These are phyloP conservation scores for Physella acuta DNA, from an alignment of 1,140 invertebrate species.

Conservation along the genomic window DNA sequence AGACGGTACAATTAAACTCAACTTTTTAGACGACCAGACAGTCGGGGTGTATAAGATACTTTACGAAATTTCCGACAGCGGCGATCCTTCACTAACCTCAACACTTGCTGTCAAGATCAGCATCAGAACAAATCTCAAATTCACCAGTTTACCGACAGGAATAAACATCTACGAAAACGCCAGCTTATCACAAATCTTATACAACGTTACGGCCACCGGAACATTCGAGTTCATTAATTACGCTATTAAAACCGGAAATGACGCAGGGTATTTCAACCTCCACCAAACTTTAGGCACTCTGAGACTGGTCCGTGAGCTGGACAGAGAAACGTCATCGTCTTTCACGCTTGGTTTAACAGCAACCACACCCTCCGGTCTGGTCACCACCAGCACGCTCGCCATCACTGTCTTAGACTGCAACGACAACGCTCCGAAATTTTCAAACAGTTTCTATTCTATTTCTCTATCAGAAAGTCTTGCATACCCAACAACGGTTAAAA, in stretches of 20 bases:
- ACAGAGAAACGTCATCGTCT: slow-evolving; percentile 82
- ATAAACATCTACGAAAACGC: slow-evolving; percentile 3
- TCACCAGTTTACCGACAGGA: background rate
- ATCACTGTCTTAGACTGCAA: slow-evolving; percentile 72
- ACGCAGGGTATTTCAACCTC: slow-evolving; percentile 74
- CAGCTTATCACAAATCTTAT: background rate
- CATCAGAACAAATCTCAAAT: background rate
- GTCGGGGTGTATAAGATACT: slow-evolving; percentile 2
- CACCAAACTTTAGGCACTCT: slow-evolving; percentile 71
- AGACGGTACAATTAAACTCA: slow-evolving; percentile 8
- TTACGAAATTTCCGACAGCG: slow-evolving; percentile 11
- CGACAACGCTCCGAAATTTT: slow-evolving; percentile 47
- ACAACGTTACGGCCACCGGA: slow-evolving; percentile 1
- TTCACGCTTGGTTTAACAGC: slow-evolving; percentile 87
- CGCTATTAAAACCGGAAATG: slow-evolving; percentile 64
- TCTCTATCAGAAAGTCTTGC: slow-evolving; percentile 70
- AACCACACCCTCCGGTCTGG: slow-evolving; percentile 38
- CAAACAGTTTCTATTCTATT: slow-evolving; percentile 35
- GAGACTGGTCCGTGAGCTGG: slow-evolving; percentile 83
- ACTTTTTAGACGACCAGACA: background rate
- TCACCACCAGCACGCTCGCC: slow-evolving; percentile 32
- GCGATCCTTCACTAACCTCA: background rate
- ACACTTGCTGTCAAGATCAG: background rate
- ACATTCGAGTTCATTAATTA: slow-evolving; percentile 18
- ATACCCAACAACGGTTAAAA: slow-evolving; percentile 73